Conservation (phyloP, 2,888 invertebrate species). For the Oeneis ivallda region DNA sequence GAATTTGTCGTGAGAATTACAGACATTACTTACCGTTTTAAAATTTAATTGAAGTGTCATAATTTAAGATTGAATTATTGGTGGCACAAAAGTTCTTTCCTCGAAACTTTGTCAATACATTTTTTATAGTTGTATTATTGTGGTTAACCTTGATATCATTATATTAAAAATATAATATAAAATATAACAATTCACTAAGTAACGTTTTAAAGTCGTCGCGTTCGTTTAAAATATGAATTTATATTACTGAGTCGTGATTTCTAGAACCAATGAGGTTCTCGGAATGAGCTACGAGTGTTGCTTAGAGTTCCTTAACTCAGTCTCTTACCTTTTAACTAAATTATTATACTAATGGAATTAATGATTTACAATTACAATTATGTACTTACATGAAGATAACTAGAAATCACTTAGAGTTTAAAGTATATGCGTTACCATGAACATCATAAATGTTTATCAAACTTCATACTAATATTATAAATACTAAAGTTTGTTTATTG, state of each 20-base stretch:
- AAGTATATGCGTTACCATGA: too few relatives aligned
- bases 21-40: background rate
- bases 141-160: conserved; percentile 6
- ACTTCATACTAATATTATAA: too few relatives aligned
- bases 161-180: too few relatives aligned
- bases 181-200: conserved; percentile 5
- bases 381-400: too few relatives aligned
- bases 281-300: background rate
- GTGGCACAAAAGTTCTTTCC: background rate
- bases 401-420: too few relatives aligned
- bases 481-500: too few relatives aligned
- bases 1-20: too few relatives aligned
- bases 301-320: conserved; percentile 8
- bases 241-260: background rate
- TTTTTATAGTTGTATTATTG: background rate
- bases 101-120: background rate
- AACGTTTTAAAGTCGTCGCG: conserved; percentile 2
- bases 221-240: conserved; percentile 8
- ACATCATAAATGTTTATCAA: too few relatives aligned
- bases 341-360: background rate
- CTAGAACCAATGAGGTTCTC: background rate
- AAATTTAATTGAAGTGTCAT: background rate
- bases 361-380: too few relatives aligned
- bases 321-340: background rate
- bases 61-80: background rate